Base-by-base conservation (phyloP, 2,113 vertebrate genomes). In the Ceuthmochares aereus region DNA sequence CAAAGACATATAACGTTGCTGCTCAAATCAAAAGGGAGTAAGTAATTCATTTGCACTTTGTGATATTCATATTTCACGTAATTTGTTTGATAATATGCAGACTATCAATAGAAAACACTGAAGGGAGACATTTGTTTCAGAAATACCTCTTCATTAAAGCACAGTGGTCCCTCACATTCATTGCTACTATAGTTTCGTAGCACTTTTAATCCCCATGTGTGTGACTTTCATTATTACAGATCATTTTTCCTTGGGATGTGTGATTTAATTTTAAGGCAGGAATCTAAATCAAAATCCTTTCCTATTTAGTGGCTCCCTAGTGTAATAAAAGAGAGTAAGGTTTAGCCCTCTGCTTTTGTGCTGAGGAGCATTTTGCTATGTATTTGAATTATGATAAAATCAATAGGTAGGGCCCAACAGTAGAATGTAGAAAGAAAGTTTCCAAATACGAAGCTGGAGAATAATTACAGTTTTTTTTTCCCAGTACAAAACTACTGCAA, bases 221-320 rank as follows among this genome's bases (percentile, higher is more conserved):
- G 86, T 70, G 87, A 85, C 97, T 98, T 97, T 96, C 97, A 97
- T 98, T 98, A 98, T 95, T 97, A 96, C 2, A 60, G 89, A 97
- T 97, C 95, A 97, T 97, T 98, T 98, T 97, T 96, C 97, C 96
- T 97, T 96, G 96, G 95, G 87, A 97, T 83, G 87, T 97, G 95
- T 98, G 97, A 98, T 98, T 98, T 98, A 97, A 98, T 98, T 98
- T 98, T 98, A 98, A 97, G 97, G 92, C 84, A 95, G 75, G 82
- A 96, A 95, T 97, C 96, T 97, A 98, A 98, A 98, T 98, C 97
- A 97, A 98, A 98, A 97, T 96, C 90, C 93, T 97, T 94, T 83
- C 77, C 96, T 95, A 92, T 95, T 98, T 98, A 96, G 97, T 91
- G 64, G 34, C 88, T 98, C 97, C 97, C 96, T 95, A 45, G 97